Evolutionary conservation across 2,888 invertebrate species (phyloP), one percentile per base, ranked within the genome.

Genomic region (Sisyra terminalis): DNA sequence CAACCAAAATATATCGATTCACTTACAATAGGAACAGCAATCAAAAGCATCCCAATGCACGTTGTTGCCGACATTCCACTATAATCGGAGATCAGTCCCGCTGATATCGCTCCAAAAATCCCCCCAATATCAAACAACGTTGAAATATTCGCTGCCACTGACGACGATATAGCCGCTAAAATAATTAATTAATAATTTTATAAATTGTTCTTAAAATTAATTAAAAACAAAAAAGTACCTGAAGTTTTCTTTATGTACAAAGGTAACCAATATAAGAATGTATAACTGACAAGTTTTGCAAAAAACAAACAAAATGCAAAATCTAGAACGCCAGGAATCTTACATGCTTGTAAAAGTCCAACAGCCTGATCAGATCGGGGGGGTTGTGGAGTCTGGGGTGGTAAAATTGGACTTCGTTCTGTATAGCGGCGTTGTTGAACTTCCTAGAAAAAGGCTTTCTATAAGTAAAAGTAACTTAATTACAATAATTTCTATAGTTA

Each of bases 241-340:
- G 85, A 80, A 38, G 73, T 70, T 5, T 24, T 24, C 47, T 78
- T 76, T 45, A 97, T 89, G 55, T 93, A 96, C 3, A 80, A 62
- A 15, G 96, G 96, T 55, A 97, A 68, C 96, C 96, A 97, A 59
- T 87, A 96, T 39, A 96, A 73, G 66, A 96, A 96, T 45, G 94
- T 96, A 58, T 97, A 96, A 60, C 89, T 89, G 54, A 96, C 94
- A 31, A 96, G 72, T 63, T 97, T 97, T 10, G 93, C 87, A 63
- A 96, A 96, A 65, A 96, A 96, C 32, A 96, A 70, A 35, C 88
- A 88, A 35, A 94, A 59, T 0, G 94, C 88, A 65, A 85, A 97
- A 65, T 94, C 93, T 3, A 90, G 50, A 2, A 97, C 96, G 24
- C 94, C 94, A 0, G 94, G 93, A 55, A 94, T 92, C 52, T 66